Percentiles rank a stretch among this genome's conserved stretches.
Conservation (phyloP, 2,113 vertebrate genomes). For the Chloebia gouldiae region DNA sequence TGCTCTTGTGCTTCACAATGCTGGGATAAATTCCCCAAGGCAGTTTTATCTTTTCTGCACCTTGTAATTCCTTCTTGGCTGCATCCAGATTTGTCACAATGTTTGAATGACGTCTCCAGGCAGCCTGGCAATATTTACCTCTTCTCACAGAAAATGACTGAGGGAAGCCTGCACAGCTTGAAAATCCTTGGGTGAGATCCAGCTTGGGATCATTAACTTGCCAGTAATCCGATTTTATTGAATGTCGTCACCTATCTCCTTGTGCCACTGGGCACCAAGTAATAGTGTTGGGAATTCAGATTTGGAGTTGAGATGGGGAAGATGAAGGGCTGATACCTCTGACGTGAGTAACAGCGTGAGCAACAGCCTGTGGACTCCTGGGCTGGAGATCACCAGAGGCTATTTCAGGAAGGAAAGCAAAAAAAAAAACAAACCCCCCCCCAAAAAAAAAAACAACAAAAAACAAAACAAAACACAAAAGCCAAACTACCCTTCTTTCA, state of each 20-base stretch:
- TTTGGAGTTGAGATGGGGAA: neutral
- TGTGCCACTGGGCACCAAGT: neutral
- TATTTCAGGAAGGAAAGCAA: slow-evolving; percentile 40
- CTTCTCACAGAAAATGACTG: neutral
- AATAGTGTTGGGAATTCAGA: slow-evolving; percentile 22
- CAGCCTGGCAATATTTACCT: neutral
- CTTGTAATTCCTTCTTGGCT: neutral
- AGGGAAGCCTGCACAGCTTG: neutral
- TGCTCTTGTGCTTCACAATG: neutral
- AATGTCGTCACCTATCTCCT: slow-evolving; percentile 11
- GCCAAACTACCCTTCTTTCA: neutral
- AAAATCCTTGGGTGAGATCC: slow-evolving; percentile 11
- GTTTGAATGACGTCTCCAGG: neutral
- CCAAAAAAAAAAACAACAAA: neutral
- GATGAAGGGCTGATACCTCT: neutral
- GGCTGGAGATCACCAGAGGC: neutral
- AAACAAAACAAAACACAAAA: neutral
- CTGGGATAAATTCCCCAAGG: neutral
- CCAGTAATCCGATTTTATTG: slow-evolving; percentile 11
- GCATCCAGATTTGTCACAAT: neutral
- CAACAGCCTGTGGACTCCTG: neutral
- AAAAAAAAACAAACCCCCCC: neutral
- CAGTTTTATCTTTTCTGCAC: neutral
- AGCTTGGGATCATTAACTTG: neutral
- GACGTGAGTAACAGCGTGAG: neutral